Conservation (phyloP, 2,113 vertebrate species). For the Myocastor coypus region DNA sequence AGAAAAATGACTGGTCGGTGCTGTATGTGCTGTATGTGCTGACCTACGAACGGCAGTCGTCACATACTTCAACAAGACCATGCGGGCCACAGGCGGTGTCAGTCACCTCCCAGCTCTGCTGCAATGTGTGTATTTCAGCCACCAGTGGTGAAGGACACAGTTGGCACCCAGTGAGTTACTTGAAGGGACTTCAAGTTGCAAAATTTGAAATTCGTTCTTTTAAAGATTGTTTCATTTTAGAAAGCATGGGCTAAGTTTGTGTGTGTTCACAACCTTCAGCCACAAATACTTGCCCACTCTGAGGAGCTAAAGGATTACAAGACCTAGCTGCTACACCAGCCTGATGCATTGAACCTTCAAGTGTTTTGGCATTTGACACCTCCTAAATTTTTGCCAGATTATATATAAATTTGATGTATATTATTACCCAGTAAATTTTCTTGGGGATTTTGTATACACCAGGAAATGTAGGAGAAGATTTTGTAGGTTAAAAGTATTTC, state of each 20-base stretch:
- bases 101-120: neutral
- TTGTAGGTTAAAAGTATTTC: constrained; percentile 79
- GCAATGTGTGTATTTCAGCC: neutral
- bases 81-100: neutral
- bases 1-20: neutral
- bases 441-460: constrained; percentile 80
- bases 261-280: neutral
- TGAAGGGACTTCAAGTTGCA: constrained; percentile 5
- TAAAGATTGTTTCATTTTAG: neutral
- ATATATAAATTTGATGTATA: constrained; percentile 78
- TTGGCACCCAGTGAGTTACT: neutral
- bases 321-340: constrained; percentile 47
- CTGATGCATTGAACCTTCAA: constrained; percentile 49
- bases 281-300: neutral
- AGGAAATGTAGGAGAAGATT: constrained; percentile 82
- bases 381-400: constrained; percentile 74
- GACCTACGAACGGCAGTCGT: neutral
- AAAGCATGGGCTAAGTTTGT: neutral
- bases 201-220: constrained; percentile 53
- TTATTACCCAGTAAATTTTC: constrained; percentile 76
- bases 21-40: neutral
- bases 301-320: neutral
- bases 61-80: constrained; percentile 53
- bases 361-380: constrained; percentile 65
- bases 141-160: constrained; percentile 48